Base-by-base conservation (phyloP, 2,797 vertebrate genomes). In the Myotis findleyi region DNA sequence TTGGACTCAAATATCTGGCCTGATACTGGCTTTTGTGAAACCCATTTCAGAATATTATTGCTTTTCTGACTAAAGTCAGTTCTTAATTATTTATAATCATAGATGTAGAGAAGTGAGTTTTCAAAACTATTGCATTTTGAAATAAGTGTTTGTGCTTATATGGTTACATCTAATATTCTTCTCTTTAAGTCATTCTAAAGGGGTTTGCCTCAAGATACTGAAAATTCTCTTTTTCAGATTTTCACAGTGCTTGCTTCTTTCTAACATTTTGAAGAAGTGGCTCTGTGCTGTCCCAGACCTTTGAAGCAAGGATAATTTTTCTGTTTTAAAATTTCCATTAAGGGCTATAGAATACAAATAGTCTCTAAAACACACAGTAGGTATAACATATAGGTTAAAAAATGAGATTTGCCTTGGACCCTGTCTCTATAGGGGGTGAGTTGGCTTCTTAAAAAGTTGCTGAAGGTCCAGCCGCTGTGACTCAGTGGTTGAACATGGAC, bases 211-310 rank as follows among this genome's bases (percentile, higher is more conserved):
- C 62, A 83, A 47, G 27, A 84, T 23, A 90, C 20, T 21, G 38
- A 94, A 92, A 92, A 76, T 80, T 89, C 36, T 87, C 72, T 87
- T 83, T 55, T 87, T 76, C n/a, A 23, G 25, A 69, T 68, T 84
- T 66, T 4, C 83, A 41, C 20, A 84, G 30, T 73, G 55, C n/a
- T 82, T 92, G 53, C 66, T 94, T 77, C 59, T 86, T 94, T 71
- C 27, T 92, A 66, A 90, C 21, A 55, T 69, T 57, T 90, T 86
- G 38, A 79, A 64, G 36, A 84, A 85, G 14, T 87, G 55, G 16
- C 68, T 84, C 23, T 71, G 13, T 84, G 66, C 16, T 80, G 17
- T 94, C 89, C 5, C 14, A 62, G 77, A n/a, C 0, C 11, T 89
- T 72, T 68, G 83, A 96, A 93, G 21, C 41, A 81, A 95, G 25